Evolutionary conservation across 2,113 vertebrate species (phyloP).

Genomic region (Oriolus oriolus): DNA sequence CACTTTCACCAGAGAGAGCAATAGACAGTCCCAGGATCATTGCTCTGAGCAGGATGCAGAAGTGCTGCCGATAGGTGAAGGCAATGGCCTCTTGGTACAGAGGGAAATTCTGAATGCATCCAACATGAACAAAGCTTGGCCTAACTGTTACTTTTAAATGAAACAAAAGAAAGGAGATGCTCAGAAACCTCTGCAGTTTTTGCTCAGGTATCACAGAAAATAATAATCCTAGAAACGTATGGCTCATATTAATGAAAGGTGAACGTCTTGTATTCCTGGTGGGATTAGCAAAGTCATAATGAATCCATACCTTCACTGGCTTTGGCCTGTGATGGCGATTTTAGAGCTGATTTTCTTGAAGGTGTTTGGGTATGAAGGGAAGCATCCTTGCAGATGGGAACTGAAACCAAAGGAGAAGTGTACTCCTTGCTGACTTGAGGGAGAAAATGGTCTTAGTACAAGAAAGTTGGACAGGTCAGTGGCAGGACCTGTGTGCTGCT

Average conservation of each 20-base stretch:
- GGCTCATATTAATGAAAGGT: not conserved
- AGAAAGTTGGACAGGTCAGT: not conserved
- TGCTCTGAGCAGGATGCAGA: not conserved
- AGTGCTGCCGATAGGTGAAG: not conserved
- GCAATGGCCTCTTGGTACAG: not conserved
- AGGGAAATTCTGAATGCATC: not conserved
- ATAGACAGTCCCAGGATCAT: not conserved
- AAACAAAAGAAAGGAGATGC: not conserved
- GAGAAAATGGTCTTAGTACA: not conserved
- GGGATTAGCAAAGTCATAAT: not conserved
- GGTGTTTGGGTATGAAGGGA: not conserved
- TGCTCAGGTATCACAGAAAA: not conserved
- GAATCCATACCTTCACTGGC: not conserved
- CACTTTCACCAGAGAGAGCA: not conserved
- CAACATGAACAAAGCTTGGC: not conserved
- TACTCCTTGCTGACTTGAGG: rapidly evolving
- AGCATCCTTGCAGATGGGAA: not conserved
- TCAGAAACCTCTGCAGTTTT: not conserved
- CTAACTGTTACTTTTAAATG: not conserved
- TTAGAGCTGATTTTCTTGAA: not conserved
- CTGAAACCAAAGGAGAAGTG: rapidly evolving
- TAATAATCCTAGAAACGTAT: not conserved
- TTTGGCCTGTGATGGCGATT: not conserved
- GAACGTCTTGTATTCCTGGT: not conserved
- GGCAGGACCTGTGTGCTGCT: not conserved